phyloP scores from a whole-genome alignment of 1,140 invertebrate species.

The Orchesella cincta region DNA sequence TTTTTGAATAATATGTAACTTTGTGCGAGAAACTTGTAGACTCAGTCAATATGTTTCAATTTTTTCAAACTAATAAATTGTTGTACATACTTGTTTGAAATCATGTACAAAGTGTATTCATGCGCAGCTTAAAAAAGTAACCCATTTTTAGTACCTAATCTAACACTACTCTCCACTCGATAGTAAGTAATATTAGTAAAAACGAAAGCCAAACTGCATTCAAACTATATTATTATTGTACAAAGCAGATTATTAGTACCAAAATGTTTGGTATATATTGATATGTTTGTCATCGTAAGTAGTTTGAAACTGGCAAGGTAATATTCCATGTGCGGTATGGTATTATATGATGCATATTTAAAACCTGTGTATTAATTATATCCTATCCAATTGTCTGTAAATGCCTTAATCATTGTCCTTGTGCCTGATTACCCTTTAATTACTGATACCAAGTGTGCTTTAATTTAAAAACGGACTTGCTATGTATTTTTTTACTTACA shows the following conservation, averaged over 20 bases:
- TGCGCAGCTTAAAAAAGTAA: background rate
- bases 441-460: constrained; percentile 25
- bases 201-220: background rate
- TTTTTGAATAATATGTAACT: no score
- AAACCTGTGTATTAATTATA: background rate
- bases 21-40: background rate
- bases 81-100: background rate
- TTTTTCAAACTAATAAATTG: background rate
- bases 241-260: background rate
- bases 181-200: no score
- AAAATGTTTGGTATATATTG: background rate
- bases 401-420: constrained; percentile 10
- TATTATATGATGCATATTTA: no score
- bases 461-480: constrained; percentile 7
- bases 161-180: no score
- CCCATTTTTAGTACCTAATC: no score
- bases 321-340: no score
- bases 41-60: background rate
- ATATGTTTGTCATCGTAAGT: no score
- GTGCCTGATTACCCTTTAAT: constrained; percentile 23
- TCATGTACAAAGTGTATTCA: constrained; percentile 1
- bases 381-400: no score
- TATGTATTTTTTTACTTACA: no score
- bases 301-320: background rate
- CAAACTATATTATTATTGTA: constrained; percentile 11